Conservation (phyloP, 2,888 invertebrate genomes). For the Netelia inedita region DNA sequence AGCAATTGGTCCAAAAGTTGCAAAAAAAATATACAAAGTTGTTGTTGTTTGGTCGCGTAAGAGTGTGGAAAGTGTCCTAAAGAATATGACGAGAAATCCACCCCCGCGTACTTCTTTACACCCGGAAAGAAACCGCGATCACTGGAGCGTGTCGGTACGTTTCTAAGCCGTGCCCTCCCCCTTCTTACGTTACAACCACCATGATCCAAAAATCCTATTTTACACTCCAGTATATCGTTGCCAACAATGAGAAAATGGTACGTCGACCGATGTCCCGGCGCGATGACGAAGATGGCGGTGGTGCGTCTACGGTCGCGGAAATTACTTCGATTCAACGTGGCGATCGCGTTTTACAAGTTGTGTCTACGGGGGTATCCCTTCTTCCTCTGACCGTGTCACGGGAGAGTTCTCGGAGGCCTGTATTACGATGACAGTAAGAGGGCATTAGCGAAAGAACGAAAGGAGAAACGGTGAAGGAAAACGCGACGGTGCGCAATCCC, state of each 20-base stretch:
- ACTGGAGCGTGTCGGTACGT: constrained; percentile 38
- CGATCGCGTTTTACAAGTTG: constrained; percentile 8
- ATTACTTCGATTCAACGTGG: constrained; percentile 33
- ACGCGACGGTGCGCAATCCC: constrained; percentile 74
- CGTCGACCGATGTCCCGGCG: constrained; percentile 39
- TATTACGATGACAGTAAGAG: constrained; percentile 79
- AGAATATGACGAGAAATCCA: constrained; percentile 1
- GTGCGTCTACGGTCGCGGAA: constrained; percentile 6
- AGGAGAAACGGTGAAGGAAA: neutral
- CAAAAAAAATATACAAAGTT: too few relatives aligned
- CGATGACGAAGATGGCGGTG: constrained; percentile 8
- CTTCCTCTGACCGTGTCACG: neutral
- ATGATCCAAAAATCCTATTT: constrained; percentile 77
- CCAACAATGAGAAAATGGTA: constrained; percentile 68
- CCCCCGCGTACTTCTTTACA: neutral
- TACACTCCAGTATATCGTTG: constrained; percentile 76
- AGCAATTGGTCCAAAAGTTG: too few relatives aligned
- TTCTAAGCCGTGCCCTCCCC: constrained; percentile 3
- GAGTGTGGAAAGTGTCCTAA: neutral
- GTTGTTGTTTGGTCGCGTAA: too few relatives aligned
- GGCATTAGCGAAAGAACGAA: constrained; percentile 75
- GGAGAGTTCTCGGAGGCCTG: constrained; percentile 40
- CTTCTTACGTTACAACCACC: neutral
- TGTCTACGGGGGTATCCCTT: neutral
- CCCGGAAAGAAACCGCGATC: constrained; percentile 15